Evolutionary conservation across 2,113 vertebrate genomes (phyloP).

Genomic region (Rallus limicola): DNA sequence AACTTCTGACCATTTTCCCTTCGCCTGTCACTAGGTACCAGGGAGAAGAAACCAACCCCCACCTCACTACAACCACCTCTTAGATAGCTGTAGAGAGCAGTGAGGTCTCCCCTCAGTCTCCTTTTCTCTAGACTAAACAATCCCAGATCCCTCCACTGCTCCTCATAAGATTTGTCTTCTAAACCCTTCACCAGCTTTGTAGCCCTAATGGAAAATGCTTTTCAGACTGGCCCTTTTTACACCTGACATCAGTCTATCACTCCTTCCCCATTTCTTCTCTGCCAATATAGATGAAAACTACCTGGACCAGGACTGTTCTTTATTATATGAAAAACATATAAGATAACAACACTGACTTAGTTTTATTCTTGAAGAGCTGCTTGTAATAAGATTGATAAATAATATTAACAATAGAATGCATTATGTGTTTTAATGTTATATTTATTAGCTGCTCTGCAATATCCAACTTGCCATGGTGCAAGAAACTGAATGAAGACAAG

Average conservation of each 20-base stretch:
- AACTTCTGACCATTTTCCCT: too few species aligned
- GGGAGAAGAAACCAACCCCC: too few species aligned
- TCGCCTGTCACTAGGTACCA: too few species aligned
- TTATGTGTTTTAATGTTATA: background rate
- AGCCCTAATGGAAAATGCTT: background rate
- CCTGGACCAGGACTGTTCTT: background rate
- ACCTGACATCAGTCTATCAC: background rate
- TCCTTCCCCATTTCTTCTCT: background rate
- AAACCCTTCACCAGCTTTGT: too few species aligned
- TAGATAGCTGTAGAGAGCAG: too few species aligned
- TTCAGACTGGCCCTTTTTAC: background rate
- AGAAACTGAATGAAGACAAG: background rate
- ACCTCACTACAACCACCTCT: too few species aligned
- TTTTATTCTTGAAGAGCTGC: background rate
- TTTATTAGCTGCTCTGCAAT: background rate
- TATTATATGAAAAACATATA: background rate
- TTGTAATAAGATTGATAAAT: background rate
- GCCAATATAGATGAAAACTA: background rate
- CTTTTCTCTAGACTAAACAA: too few species aligned
- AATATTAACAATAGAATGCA: background rate
- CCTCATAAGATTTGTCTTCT: too few species aligned
- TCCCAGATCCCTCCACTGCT: too few species aligned
- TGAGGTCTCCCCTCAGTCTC: too few species aligned
- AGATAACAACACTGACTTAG: background rate
- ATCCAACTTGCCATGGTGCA: background rate